Percentiles rank a stretch among this genome's conserved stretches.
Evolutionary conservation across 1,140 invertebrate genomes (phyloP).

Genomic region (Eumaeus atala): DNA sequence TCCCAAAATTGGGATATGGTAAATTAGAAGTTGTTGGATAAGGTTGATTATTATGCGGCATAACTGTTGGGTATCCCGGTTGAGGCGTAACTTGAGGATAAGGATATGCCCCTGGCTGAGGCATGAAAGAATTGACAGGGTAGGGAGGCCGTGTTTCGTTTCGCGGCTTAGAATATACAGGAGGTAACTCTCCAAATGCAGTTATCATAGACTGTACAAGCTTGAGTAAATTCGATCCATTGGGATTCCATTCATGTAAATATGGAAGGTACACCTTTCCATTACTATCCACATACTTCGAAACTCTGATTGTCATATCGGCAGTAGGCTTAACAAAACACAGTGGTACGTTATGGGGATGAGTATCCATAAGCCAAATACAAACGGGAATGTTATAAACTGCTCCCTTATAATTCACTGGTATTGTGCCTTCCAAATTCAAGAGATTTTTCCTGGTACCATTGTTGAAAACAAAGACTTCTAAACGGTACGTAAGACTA

Average conservation of each 20-base stretch:
- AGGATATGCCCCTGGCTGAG: constrained; percentile 72
- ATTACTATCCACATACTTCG: constrained; percentile 94
- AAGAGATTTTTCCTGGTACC: constrained; percentile 88
- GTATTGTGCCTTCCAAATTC: constrained; percentile 93
- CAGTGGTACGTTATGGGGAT: constrained; percentile 97
- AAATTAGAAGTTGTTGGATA: constrained; percentile 53
- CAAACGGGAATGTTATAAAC: constrained; percentile 97
- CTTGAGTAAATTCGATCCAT: constrained; percentile 86
- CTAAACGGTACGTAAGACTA: constrained; percentile 76
- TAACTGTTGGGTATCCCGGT: constrained; percentile 56
- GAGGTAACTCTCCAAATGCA: constrained; percentile 95
- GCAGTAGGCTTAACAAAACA: constrained; percentile 97
- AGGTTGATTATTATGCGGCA: constrained; percentile 24
- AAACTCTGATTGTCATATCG: constrained; percentile 96
- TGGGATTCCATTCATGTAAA: constrained; percentile 94
- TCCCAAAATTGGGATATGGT: constrained; percentile 57
- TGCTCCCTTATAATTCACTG: constrained; percentile 91
- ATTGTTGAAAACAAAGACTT: constrained; percentile 90
- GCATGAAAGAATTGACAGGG: constrained; percentile 78
- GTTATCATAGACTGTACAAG: constrained; percentile 94
- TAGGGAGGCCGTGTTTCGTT: constrained; percentile 76
- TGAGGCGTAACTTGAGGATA: constrained; percentile 44
- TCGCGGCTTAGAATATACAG: constrained; percentile 88
- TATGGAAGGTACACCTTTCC: constrained; percentile 98
- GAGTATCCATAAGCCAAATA: constrained; percentile 97